A percentile compares a stretch with the other conserved stretches of the same genome.
These are phyloP conservation scores for Nymphalis io DNA, from an alignment of 1,140 invertebrate genomes.

Conservation along the genomic window DNA sequence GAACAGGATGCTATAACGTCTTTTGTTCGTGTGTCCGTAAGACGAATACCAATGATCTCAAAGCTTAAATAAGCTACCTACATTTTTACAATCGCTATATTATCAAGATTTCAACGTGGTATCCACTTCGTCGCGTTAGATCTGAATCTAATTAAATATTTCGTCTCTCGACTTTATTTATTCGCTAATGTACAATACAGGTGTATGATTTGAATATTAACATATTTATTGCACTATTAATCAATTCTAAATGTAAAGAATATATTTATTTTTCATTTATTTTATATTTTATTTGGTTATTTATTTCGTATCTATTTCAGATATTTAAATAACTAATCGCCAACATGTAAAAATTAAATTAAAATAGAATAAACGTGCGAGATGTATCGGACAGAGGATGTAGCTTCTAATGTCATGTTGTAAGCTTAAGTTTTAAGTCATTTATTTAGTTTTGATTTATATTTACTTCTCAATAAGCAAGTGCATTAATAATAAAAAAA, in stretches of 20 bases:
- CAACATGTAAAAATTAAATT: too few relatives aligned
- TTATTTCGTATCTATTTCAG: neutral
- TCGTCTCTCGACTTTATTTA: conserved; percentile 36
- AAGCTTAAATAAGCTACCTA: conserved; percentile 51
- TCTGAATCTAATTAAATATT: conserved; percentile 41
- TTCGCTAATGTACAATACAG: conserved; percentile 37
- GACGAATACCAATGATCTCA: conserved; percentile 73
- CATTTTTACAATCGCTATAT: conserved; percentile 55
- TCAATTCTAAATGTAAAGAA: neutral
- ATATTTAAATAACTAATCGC: neutral
- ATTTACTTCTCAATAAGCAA: too few relatives aligned
- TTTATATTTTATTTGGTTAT: conserved; percentile 11
- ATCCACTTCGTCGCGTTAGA: conserved; percentile 38
- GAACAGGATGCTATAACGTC: conserved; percentile 78
- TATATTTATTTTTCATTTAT: neutral
- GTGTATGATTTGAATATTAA: conserved; percentile 21
- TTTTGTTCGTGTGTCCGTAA: conserved; percentile 70
- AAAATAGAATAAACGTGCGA: neutral
- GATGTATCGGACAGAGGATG: neutral
- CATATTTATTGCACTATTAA: conserved; percentile 21
- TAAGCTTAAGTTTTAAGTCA: too few relatives aligned
- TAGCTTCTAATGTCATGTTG: too few relatives aligned
- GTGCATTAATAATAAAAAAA: neutral
- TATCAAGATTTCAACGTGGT: conserved; percentile 37
- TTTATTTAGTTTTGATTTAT: too few relatives aligned